A percentile compares a stretch with the other conserved stretches of the same genome.
These are phyloP conservation scores for Athene cunicularia DNA, from an alignment of 2,113 vertebrate genomes.

Conservation along the genomic window DNA sequence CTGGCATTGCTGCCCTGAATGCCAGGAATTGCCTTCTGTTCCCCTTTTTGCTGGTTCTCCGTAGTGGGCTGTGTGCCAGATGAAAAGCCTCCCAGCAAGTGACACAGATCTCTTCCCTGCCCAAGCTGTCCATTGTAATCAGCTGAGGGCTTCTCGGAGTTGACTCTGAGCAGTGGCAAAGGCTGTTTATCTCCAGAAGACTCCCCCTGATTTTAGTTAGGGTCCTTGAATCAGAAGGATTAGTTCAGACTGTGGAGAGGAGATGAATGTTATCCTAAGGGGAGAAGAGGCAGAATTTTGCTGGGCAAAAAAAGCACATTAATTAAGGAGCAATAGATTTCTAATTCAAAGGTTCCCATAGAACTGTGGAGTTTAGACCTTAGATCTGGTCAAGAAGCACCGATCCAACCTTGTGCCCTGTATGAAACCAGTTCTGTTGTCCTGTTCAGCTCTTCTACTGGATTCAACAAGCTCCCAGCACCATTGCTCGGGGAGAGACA, in stretches of 20 bases:
- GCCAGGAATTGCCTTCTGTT: not conserved
- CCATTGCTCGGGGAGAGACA: not conserved
- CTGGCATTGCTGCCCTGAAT: conserved; percentile 31
- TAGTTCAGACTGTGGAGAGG: not conserved
- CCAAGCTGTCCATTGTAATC: not conserved
- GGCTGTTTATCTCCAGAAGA: not conserved
- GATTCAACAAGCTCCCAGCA: not conserved
- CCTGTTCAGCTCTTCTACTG: not conserved
- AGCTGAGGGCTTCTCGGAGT: not conserved
- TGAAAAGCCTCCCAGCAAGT: not conserved
- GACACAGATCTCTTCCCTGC: not conserved
- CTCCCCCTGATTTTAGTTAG: not conserved
- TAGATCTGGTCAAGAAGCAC: not conserved
- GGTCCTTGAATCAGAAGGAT: not conserved
- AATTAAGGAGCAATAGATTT: not conserved
- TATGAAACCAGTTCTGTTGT: not conserved
- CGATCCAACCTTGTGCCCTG: not conserved
- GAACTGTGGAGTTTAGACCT: not conserved
- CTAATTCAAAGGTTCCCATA: not conserved
- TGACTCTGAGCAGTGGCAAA: not conserved
- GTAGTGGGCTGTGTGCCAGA: not conserved
- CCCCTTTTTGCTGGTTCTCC: not conserved
- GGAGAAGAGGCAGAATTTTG: not conserved
- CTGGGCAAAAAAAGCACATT: not conserved
- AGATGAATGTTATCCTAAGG: not conserved